These are phyloP conservation scores for Athalia rosae DNA, from an alignment of 2,888 invertebrate species.

Conservation along the genomic window DNA sequence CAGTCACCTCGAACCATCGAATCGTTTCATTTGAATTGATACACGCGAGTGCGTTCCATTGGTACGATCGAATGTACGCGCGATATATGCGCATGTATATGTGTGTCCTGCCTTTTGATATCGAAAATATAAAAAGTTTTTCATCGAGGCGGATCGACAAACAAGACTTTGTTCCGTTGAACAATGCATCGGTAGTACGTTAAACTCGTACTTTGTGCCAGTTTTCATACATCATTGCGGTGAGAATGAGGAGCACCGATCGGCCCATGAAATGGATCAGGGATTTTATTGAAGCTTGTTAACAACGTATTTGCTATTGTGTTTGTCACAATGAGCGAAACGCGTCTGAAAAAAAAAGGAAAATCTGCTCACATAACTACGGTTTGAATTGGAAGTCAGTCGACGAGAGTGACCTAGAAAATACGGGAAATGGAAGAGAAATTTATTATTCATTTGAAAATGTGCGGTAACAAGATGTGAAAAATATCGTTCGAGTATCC, in stretches of 20 bases:
- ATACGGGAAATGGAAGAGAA: slow-evolving; percentile 1
- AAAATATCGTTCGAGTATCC: slow-evolving; percentile 6
- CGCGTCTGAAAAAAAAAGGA: no score
- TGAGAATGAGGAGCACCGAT: background rate
- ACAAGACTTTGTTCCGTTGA: background rate
- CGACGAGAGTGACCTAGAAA: slow-evolving; percentile 16
- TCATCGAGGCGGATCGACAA: no score
- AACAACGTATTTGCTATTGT: background rate
- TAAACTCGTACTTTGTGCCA: background rate
- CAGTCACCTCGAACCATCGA: slow-evolving; percentile 23
- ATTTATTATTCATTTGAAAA: slow-evolving; percentile 35
- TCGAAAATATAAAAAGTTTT: no score
- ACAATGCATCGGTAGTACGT: background rate
- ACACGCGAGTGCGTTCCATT: background rate
- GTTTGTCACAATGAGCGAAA: background rate
- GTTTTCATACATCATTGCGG: background rate
- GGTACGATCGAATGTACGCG: background rate
- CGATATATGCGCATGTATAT: background rate
- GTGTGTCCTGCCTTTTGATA: no score
- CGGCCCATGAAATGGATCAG: background rate
- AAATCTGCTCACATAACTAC: slow-evolving; percentile 13
- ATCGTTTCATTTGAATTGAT: slow-evolving; percentile 28
- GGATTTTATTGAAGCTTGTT: slow-evolving; percentile 18
- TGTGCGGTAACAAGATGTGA: slow-evolving; percentile 15
- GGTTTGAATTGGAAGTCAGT: slow-evolving; percentile 26